Conservation (phyloP, 2,797 vertebrate species). For the Miichthys miiuy region DNA sequence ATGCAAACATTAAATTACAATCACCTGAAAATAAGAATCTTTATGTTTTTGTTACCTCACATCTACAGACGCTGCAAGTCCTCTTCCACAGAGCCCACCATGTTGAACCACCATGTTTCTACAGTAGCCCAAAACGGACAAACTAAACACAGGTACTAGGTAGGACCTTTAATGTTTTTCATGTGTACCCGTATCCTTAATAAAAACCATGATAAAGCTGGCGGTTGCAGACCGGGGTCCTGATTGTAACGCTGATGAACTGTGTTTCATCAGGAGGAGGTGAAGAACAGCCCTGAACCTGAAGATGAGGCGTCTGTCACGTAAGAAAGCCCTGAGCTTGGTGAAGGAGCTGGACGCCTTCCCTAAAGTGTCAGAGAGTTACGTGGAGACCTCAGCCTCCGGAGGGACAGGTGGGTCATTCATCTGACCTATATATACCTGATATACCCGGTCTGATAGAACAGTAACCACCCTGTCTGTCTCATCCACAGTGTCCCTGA, state of each 20-base stretch:
- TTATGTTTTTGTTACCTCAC: too few relatives aligned
- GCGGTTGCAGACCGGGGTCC: background rate
- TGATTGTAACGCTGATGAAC: background rate
- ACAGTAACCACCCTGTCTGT: constrained; percentile 7
- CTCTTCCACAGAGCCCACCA: too few relatives aligned
- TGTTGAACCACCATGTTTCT: too few relatives aligned
- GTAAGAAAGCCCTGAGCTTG: constrained; percentile 94
- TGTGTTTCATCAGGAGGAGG: constrained; percentile 9
- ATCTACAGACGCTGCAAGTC: too few relatives aligned
- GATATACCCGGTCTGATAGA: background rate
- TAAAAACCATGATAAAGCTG: background rate
- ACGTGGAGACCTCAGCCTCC: constrained; percentile 93
- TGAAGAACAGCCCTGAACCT: constrained; percentile 42
- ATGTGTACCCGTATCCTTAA: background rate
- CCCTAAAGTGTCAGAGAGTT: constrained; percentile 98
- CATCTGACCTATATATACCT: background rate
- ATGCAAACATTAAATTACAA: too few relatives aligned
- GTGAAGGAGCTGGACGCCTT: constrained; percentile 97
- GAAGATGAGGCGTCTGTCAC: constrained; percentile 95
- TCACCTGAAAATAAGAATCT: too few relatives aligned
- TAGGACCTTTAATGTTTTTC: too few relatives aligned
- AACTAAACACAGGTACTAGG: too few relatives aligned
- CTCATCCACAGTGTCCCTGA: constrained; percentile 89
- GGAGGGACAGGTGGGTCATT: constrained; percentile 91
- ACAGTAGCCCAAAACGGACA: too few relatives aligned